phyloP scores from a whole-genome alignment of 2,797 vertebrate species.

The Phyllotis vaccarum region DNA sequence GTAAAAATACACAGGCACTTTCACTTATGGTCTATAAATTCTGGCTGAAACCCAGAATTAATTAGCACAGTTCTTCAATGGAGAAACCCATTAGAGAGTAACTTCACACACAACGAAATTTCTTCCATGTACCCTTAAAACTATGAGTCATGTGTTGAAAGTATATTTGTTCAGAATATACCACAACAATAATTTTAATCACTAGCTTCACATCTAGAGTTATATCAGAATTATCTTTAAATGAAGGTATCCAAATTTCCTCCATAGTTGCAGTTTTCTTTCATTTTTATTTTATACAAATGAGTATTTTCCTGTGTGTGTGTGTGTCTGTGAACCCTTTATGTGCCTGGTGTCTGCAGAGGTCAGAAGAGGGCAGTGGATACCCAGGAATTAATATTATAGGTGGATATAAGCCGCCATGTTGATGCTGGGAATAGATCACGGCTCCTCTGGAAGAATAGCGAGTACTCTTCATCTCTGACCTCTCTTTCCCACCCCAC shows the following conservation, averaged over 20 bases:
- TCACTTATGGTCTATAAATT: slow-evolving; percentile 16
- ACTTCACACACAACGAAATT: slow-evolving; percentile 31
- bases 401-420: not conserved
- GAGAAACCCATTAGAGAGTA: not conserved
- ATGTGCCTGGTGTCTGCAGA: not conserved
- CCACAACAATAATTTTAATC: not conserved
- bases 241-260: not conserved
- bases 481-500: not conserved
- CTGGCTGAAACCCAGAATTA: slow-evolving; percentile 53
- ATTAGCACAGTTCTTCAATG: slow-evolving; percentile 21
- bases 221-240: not conserved
- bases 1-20: not conserved
- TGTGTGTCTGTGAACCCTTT: not conserved
- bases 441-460: not conserved
- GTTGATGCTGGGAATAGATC: not conserved
- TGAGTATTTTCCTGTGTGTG: not conserved
- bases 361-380: not conserved
- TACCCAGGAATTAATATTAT: not conserved
- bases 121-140: not conserved
- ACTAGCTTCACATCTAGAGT: not conserved
- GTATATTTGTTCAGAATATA: slow-evolving; percentile 18
- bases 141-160: not conserved
- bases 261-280: not conserved
- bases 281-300: not conserved
- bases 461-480: not conserved